A percentile compares a stretch with the other conserved stretches of the same genome.
Conservation (phyloP, 2,113 vertebrate genomes). For the Lates calcarifer region DNA sequence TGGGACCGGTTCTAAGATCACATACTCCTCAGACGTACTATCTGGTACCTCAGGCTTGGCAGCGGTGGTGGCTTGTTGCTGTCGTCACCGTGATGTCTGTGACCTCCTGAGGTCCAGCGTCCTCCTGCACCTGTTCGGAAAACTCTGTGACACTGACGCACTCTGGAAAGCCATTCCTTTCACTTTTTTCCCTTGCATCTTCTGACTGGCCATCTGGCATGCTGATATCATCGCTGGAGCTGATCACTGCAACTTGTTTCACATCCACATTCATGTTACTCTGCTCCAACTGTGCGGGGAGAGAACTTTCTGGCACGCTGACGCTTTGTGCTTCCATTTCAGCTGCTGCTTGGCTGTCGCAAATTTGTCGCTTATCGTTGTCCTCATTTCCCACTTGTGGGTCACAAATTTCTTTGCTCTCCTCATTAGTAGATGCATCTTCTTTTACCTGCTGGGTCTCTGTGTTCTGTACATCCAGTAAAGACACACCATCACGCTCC, state of each 20-base stretch:
- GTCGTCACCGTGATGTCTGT: conserved; percentile 7
- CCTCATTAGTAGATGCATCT: conserved; percentile 17
- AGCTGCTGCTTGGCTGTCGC: conserved; percentile 31
- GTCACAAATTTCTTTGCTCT: not conserved
- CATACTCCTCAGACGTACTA: conserved; percentile 60
- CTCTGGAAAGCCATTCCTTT: conserved; percentile 38
- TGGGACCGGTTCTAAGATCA: conserved; percentile 73
- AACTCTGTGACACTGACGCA: conserved; percentile 22
- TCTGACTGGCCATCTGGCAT: conserved; percentile 44
- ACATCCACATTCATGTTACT: conserved; percentile 31
- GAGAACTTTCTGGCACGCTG: conserved; percentile 18
- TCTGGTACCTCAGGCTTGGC: conserved; percentile 40
- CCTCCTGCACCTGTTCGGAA: conserved; percentile 53
- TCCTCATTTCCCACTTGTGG: conserved; percentile 30
- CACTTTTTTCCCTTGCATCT: conserved; percentile 22
- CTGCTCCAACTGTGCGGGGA: conserved; percentile 47
- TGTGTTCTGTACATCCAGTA: conserved; percentile 49
- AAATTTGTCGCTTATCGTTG: conserved; percentile 1
- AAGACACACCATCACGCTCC: conserved; percentile 41
- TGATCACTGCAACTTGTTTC: conserved; percentile 51
- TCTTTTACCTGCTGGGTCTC: conserved; percentile 32
- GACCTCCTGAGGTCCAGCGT: conserved; percentile 27
- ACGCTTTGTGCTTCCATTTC: conserved; percentile 45
- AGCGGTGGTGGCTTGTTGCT: not conserved
- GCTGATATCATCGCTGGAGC: conserved; percentile 53